Evolutionary conservation across 64 coral and sea anemone genomes (phyloP).

Genomic region (Astreopora myriophthalma): DNA sequence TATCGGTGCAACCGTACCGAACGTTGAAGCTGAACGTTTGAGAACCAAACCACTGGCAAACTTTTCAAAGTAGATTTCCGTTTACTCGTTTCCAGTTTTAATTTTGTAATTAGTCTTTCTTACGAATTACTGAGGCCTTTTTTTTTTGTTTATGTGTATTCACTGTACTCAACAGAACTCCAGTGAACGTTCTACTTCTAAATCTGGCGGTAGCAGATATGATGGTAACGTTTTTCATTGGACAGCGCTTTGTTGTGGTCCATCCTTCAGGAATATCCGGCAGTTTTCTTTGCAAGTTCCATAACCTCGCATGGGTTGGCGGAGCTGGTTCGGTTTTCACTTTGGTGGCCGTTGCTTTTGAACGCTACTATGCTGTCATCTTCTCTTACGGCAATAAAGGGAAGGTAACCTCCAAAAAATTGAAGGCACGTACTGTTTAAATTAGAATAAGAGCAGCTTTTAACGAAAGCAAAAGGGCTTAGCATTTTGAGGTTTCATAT

Average conservation of each 20-base stretch:
- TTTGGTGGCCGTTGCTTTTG: slow-evolving; percentile 4
- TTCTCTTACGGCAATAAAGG: background rate
- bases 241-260: background rate
- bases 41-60: too few relatives aligned
- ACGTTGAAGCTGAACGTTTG: too few relatives aligned
- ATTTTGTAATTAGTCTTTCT: too few relatives aligned
- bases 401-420: background rate
- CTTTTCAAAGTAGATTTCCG: too few relatives aligned
- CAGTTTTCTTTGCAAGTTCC: background rate
- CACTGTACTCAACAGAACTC: background rate
- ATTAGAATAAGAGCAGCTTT: background rate
- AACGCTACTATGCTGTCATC: slow-evolving; percentile 10
- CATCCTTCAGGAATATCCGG: background rate
- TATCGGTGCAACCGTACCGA: too few relatives aligned
- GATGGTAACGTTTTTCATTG: background rate
- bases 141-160: too few relatives aligned
- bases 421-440: background rate
- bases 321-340: background rate
- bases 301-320: background rate
- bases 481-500: too few relatives aligned
- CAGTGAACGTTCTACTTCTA: background rate
- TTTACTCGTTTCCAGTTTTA: too few relatives aligned
- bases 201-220: slow-evolving; percentile 32
- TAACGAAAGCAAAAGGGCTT: too few relatives aligned
- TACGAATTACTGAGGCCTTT: too few relatives aligned